A percentile compares a stretch with the other conserved stretches of the same genome.
Conservation (phyloP, 2,113 vertebrate species). For the Gallinago paraguaiae region DNA sequence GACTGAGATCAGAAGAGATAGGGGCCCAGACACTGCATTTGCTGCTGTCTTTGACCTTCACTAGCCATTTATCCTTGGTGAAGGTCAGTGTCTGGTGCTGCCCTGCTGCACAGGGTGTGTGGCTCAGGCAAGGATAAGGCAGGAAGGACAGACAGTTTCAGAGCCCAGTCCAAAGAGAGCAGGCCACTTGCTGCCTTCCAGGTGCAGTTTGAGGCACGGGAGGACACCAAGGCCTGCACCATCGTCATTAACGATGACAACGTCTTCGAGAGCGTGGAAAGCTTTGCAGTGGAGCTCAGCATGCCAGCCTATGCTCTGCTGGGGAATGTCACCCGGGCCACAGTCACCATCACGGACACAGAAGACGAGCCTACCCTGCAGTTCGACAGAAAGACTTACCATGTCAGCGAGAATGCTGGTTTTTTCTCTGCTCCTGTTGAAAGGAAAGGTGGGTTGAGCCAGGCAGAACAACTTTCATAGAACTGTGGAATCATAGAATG, state of each 20-base stretch:
- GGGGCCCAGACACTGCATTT: accelerated
- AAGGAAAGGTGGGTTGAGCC: constrained; percentile 83
- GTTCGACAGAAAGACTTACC: constrained; percentile 88
- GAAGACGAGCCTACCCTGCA: constrained; percentile 93
- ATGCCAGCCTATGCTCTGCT: constrained; percentile 93
- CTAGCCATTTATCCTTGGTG: neutral
- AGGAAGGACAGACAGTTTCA: neutral
- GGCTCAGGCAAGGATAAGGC: neutral
- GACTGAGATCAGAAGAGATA: neutral
- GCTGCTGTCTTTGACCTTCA: neutral
- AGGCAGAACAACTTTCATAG: neutral
- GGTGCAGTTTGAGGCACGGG: constrained; percentile 97
- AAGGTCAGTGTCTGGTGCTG: neutral
- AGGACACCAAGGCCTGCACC: constrained; percentile 92
- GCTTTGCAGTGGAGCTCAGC: constrained; percentile 91
- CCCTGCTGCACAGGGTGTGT: accelerated
- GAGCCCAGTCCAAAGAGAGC: neutral
- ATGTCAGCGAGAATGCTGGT: constrained; percentile 85
- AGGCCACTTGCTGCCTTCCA: constrained; percentile 37
- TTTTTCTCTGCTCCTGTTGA: constrained; percentile 84
- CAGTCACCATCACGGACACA: constrained; percentile 83
- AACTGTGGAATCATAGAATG: neutral
- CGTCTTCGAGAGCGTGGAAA: constrained; percentile 87
- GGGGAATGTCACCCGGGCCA: constrained; percentile 80
- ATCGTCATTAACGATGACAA: constrained; percentile 87